Evolutionary conservation across 2,113 vertebrate species (phyloP), one percentile per base, ranked within the genome.

Genomic region (Heterotis niloticus): DNA sequence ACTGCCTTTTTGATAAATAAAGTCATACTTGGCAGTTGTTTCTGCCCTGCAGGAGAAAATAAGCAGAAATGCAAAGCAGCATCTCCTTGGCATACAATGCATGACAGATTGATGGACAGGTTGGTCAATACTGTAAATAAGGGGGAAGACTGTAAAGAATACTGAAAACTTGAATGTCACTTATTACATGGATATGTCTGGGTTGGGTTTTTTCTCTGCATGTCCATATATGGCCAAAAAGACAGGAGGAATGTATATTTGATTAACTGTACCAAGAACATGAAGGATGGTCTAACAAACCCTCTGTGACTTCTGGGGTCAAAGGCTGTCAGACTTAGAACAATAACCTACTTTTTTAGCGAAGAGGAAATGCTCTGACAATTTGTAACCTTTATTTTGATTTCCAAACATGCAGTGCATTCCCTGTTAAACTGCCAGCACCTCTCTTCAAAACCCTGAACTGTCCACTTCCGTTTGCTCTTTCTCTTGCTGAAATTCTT

Each of bases 231-330:
- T 52, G 68, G 68, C 34, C 52, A 44, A 20, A 51, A 44, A 12
- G 69, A 54, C 54, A 51, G 52, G 69, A 51, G n/a, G 69, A 72
- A 72, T n/a, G 54, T 51, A 7, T 51, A 34, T 72, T 72, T 34
- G 34, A n/a, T 72, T 51, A 71, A 71, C 52, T 71, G 68, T 5
- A 52, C 18, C 34, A 51, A 52, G 69, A 52, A 23, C 20, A 72
- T n/a, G 20, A 52, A 34, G 29, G 69, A 72, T 23, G 69, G 69
- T 1, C 69, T 72, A 54, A 72, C 34, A 72, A 23, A 20, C 51
- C 24, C 69, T 12, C 51, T 72, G 51, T 51, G 51, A 23, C 18
- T 12, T 54, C 69, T 71, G 69, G 17, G 44, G 54, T 54, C 34
- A 44, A 44, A 44, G 3, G 7, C 7, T 44, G 2, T 2, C 34